Conservation (phyloP, 2,113 vertebrate genomes). For the Ailuropoda melanoleuca region DNA sequence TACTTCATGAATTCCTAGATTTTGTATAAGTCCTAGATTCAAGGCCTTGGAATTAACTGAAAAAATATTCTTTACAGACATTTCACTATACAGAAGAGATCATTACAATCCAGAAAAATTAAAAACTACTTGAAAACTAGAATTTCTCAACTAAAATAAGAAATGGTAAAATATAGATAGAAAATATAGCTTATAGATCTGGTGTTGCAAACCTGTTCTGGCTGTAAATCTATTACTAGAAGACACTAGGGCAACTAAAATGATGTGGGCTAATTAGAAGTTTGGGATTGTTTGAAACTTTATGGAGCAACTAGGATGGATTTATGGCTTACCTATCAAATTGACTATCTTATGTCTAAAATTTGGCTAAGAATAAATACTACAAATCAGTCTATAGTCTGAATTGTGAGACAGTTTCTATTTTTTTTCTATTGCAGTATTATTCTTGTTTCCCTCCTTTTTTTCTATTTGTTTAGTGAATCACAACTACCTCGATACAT, state of each 20-base stretch:
- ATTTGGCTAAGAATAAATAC: neutral
- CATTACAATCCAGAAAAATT: conserved; percentile 35
- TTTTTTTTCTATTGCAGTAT: neutral
- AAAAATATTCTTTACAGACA: neutral
- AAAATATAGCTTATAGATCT: neutral
- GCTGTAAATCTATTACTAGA: neutral
- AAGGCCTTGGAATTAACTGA: neutral
- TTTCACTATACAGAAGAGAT: neutral
- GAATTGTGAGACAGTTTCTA: neutral
- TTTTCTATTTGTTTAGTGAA: neutral
- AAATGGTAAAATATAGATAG: neutral
- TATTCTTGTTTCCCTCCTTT: neutral
- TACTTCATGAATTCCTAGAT: neutral
- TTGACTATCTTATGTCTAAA: neutral
- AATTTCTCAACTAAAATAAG: neutral
- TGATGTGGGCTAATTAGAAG: neutral
- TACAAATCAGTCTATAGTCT: neutral
- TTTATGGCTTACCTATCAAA: neutral
- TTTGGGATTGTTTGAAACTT: neutral
- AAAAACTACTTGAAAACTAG: neutral
- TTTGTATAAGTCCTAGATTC: neutral
- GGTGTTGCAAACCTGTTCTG: neutral
- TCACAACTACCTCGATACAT: neutral
- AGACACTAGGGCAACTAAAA: neutral
- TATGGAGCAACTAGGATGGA: neutral